Evolutionary conservation across 2,888 invertebrate genomes (phyloP).

Genomic region (Cryptus viduatorius): DNA sequence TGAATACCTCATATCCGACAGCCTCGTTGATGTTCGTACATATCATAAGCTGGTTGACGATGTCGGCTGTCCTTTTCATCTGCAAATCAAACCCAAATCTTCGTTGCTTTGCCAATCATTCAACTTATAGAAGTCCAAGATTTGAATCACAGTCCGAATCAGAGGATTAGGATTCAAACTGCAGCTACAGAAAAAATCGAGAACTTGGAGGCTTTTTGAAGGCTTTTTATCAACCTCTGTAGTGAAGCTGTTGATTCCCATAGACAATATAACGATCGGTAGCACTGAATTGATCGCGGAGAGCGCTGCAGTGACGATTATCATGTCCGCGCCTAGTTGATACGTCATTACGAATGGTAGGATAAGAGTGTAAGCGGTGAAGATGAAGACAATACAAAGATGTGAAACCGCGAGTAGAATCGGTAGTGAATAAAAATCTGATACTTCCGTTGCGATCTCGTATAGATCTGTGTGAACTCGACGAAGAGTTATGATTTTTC

Average conservation of each 20-base stretch:
- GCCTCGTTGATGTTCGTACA: constrained; percentile 33
- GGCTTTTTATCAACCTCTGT: constrained; percentile 60
- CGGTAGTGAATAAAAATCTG: constrained; percentile 66
- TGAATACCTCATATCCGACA: constrained; percentile 48
- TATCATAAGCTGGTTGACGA: constrained; percentile 49
- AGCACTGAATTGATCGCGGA: neutral
- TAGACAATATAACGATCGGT: constrained; percentile 62
- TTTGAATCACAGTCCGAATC: no score
- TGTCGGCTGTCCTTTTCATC: constrained; percentile 47
- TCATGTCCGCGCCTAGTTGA: neutral
- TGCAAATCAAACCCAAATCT: neutral
- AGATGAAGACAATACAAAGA: neutral
- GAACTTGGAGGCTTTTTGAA: no score
- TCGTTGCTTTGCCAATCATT: no score
- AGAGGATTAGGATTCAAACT: no score
- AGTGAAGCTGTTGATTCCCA: constrained; percentile 35
- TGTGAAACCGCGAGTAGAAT: constrained; percentile 24
- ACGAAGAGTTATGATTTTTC: constrained; percentile 44
- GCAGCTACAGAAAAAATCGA: no score
- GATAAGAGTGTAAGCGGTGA: constrained; percentile 56
- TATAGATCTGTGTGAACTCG: constrained; percentile 56
- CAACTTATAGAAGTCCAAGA: no score
- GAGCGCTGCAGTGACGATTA: constrained; percentile 10
- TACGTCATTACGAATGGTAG: neutral
- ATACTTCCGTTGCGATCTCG: constrained; percentile 58